Conservation (phyloP, 2,113 vertebrate species). For the Electrona antarctica region DNA sequence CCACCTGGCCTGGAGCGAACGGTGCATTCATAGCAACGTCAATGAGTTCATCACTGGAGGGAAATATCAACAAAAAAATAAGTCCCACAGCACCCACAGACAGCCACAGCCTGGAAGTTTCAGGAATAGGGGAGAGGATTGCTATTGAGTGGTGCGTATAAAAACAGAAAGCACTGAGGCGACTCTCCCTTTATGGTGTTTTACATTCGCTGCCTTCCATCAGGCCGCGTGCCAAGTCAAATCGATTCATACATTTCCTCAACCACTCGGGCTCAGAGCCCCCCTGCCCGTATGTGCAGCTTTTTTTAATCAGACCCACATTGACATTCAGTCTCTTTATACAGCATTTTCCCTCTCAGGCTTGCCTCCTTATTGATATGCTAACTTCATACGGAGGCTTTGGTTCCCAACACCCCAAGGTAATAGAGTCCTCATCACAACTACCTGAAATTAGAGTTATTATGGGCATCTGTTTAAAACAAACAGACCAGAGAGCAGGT, state of each 20-base stretch:
- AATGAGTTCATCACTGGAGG: background rate
- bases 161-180: slow-evolving; percentile 48
- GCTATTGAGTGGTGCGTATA: slow-evolving; percentile 40
- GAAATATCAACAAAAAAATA: slow-evolving; percentile 1
- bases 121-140: slow-evolving; percentile 31
- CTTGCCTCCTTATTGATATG: slow-evolving; percentile 43
- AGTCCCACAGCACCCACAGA: slow-evolving; percentile 31
- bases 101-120: slow-evolving; percentile 40
- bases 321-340: slow-evolving; percentile 38
- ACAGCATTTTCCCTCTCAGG: slow-evolving; percentile 43
- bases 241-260: slow-evolving; percentile 66
- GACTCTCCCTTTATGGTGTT: slow-evolving; percentile 50
- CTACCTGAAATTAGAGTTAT: slow-evolving; percentile 11
- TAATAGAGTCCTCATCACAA: slow-evolving; percentile 2
- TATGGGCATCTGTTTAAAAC: slow-evolving; percentile 17
- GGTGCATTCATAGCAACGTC: slow-evolving; percentile 6
- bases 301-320: slow-evolving; percentile 45
- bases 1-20: background rate
- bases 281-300: slow-evolving; percentile 35
- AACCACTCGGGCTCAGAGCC: slow-evolving; percentile 39
- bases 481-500: background rate
- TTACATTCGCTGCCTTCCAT: slow-evolving; percentile 45
- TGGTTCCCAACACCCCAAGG: slow-evolving; percentile 16
- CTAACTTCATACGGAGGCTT: slow-evolving; percentile 28
- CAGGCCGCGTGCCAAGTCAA: slow-evolving; percentile 30